Evolutionary conservation across 2,797 vertebrate species (phyloP), one percentile per base, ranked within the genome.

Genomic region (Tokudaia muenninki): DNA sequence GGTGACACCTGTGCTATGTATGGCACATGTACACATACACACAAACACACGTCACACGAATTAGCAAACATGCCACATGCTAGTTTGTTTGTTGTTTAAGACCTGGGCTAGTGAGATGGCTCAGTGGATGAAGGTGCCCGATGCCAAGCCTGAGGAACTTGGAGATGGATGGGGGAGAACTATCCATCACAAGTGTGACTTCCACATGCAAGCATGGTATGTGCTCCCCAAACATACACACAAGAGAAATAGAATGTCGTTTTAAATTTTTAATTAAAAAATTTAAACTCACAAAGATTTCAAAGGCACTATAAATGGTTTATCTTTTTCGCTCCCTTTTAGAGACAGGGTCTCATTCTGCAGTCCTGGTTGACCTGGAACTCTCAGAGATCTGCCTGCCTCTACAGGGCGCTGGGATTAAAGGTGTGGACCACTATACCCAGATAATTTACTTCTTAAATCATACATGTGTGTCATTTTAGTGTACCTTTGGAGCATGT

Each of bases 391-490:
- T 34, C 29, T 10, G 16, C 37, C 57, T 83, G 81, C 37, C 80
- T 82, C 55, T 82, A 13, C 55, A 4, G 6, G 29, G 13, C 4
- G 3, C 37, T 65, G 59, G 37, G 59, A 47, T 47, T 65, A 65
- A 84, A 31, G 13, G 26, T n/a, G 37, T 61, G 24, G 0, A 37
- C 24, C 57, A 29, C 24, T 1, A 29, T 37, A 10, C 14, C 22
- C 37, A 17, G 37, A 83, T 19, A 65, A 84, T 47, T 84, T 47
- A 65, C 41, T 84, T 84, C 77, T 94, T 44, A 93, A 63, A 63
- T 72, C 74, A 93, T 70, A 95, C 87, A 22, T 88, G 88, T 34
- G n/a, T 37, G 8, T 34, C 75, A 80, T 61, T 95, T 95, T 92
- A 78, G 93, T 93, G 80, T 75, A 90, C 8, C 0, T 95, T 90